A percentile compares a stretch with the other conserved stretches of the same genome.
These are phyloP conservation scores for Bellardia bayeri DNA, from an alignment of 2,888 invertebrate species.

Conservation along the genomic window DNA sequence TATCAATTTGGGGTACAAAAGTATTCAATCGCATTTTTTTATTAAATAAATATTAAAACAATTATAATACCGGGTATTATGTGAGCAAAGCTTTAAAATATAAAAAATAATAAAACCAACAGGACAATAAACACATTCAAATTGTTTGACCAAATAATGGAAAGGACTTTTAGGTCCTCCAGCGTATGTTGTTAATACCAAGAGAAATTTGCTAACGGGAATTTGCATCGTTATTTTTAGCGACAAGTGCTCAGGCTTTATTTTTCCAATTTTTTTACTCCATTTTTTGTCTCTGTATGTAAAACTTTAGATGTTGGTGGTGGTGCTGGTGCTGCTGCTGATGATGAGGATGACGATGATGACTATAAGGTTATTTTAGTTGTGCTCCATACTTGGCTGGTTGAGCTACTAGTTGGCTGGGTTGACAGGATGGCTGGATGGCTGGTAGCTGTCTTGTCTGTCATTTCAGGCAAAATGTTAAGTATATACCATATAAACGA, in stretches of 20 bases:
- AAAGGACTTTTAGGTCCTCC: neutral
- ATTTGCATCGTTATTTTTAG: constrained; percentile 74
- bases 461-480: constrained; percentile 71
- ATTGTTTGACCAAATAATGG: too few relatives aligned
- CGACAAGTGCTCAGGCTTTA: constrained; percentile 65
- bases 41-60: too few relatives aligned
- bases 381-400: constrained; percentile 42
- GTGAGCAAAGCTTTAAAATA: too few relatives aligned
- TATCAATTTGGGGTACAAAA: too few relatives aligned
- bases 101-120: too few relatives aligned
- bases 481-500: constrained; percentile 65
- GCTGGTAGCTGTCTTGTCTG: constrained; percentile 67
- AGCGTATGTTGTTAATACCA: constrained; percentile 24
- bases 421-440: constrained; percentile 45
- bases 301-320: constrained; percentile 15
- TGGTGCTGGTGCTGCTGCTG: constrained; percentile 1
- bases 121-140: too few relatives aligned
- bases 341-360: neutral
- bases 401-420: constrained; percentile 54
- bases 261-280: constrained; percentile 17
- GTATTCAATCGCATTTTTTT: too few relatives aligned
- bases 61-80: too few relatives aligned
- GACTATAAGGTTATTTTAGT: constrained; percentile 48
- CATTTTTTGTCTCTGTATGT: constrained; percentile 1
- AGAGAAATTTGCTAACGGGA: constrained; percentile 73